These are phyloP conservation scores for Anguilla marmorata DNA, from an alignment of 2,797 vertebrate genomes.

Conservation along the genomic window DNA sequence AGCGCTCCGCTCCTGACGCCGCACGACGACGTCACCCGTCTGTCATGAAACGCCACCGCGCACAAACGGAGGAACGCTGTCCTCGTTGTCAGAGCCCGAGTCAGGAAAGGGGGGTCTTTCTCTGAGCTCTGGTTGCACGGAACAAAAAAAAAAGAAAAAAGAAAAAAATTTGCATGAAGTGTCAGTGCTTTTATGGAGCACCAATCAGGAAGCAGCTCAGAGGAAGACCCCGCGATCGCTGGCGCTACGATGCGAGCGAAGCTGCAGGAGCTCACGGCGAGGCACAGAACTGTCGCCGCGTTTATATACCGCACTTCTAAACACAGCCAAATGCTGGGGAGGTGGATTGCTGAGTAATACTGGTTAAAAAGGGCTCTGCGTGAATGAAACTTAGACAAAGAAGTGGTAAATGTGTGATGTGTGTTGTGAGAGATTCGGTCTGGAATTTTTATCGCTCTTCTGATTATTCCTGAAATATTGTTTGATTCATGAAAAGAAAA, in stretches of 20 bases:
- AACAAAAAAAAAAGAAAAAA: background rate
- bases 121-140: conserved; percentile 14
- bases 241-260: background rate
- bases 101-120: background rate
- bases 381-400: conserved; percentile 29
- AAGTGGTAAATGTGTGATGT: background rate
- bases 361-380: conserved; percentile 36
- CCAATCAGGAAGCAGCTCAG: background rate
- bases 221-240: background rate
- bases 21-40: background rate
- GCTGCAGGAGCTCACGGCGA: conserved; percentile 22
- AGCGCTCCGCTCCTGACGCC: conserved; percentile 3
- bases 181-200: background rate
- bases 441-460: background rate
- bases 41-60: background rate
- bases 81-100: background rate
- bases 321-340: conserved; percentile 23
- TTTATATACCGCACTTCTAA: conserved; percentile 40
- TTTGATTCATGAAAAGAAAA: conserved; percentile 13
- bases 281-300: conserved; percentile 29
- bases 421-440: background rate
- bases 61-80: background rate
- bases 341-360: background rate
- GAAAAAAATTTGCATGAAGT: conserved; percentile 16
- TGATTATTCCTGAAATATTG: background rate